Conservation (phyloP, 2,797 vertebrate genomes). For the Morus bassanus region DNA sequence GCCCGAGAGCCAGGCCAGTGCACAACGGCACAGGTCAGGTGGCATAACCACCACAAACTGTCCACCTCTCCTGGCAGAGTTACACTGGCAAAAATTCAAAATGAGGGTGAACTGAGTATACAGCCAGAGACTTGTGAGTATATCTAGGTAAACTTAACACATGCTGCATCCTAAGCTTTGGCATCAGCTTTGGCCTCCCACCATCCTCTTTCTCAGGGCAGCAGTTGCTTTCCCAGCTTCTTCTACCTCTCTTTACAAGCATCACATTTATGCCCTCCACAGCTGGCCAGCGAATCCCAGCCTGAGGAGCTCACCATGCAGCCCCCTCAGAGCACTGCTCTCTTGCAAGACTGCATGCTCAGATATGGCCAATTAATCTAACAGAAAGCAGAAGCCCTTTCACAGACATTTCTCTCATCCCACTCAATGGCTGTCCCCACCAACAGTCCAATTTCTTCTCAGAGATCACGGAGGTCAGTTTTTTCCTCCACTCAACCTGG, state of each 20-base stretch:
- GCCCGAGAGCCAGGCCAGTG: background rate
- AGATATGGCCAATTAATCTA: background rate
- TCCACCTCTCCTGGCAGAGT: background rate
- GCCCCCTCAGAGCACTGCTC: background rate
- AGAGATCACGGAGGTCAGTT: background rate
- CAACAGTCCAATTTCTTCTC: background rate
- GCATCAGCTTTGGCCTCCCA: background rate
- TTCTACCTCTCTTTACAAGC: background rate
- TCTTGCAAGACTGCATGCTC: background rate
- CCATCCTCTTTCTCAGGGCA: background rate
- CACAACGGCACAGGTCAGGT: background rate
- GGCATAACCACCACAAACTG: background rate
- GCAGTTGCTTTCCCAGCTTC: background rate
- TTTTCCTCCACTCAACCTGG: background rate
- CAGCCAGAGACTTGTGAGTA: background rate
- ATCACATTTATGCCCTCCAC: background rate
- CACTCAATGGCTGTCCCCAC: background rate
- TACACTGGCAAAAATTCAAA: background rate
- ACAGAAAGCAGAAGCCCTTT: background rate
- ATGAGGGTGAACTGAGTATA: background rate
- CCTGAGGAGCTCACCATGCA: background rate
- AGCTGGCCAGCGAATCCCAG: background rate
- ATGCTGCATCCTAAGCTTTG: background rate
- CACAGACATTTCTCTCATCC: background rate
- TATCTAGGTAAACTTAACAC: background rate